A percentile compares a stretch with the other conserved stretches of the same genome.
Conservation (phyloP, 2,113 vertebrate genomes). For the Caracal caracal region DNA sequence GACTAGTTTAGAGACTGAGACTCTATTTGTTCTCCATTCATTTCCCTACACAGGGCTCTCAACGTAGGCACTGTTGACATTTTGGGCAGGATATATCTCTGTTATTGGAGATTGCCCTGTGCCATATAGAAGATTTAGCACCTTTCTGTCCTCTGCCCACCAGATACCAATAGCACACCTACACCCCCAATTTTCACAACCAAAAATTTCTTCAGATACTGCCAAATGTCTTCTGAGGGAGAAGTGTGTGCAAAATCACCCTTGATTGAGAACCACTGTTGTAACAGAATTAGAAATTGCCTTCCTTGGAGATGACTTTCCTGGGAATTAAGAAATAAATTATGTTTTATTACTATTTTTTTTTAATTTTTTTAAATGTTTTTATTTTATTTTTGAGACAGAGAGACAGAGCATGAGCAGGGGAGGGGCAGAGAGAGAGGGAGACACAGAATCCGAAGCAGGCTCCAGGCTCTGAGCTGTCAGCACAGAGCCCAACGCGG, state of each 20-base stretch:
- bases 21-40: neutral
- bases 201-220: neutral
- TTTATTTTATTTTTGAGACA: too few species aligned
- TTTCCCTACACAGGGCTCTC: neutral
- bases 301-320: neutral
- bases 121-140: neutral
- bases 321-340: neutral
- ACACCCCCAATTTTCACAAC: neutral
- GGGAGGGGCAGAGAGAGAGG: too few species aligned
- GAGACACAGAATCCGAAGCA: too few species aligned
- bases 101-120: neutral
- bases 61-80: neutral
- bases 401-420: too few species aligned
- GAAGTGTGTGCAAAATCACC: neutral
- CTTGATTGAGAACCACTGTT: neutral
- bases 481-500: too few species aligned
- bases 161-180: neutral
- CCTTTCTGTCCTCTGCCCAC: neutral
- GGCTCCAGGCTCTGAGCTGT: too few species aligned
- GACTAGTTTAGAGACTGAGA: neutral
- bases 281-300: neutral
- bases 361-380: too few species aligned
- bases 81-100: neutral
- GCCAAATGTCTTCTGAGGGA: neutral
- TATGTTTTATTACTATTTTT: neutral